Evolutionary conservation across 2,113 vertebrate genomes (phyloP), one percentile per base, ranked within the genome.

Genomic region (Macquaria ambigua): DNA sequence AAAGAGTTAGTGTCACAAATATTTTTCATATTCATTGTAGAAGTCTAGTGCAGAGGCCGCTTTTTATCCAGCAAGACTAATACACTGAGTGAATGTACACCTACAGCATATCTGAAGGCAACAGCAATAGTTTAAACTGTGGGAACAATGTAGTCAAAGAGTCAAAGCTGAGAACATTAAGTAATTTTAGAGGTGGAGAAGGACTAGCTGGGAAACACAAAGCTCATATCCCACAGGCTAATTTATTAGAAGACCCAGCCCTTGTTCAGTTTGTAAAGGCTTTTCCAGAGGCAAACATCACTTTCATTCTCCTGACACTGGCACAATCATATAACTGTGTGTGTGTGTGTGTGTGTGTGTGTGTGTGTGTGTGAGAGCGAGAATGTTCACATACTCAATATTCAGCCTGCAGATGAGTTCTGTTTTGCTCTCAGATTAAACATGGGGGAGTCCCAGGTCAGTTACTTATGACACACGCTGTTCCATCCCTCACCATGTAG

Each of bases 361-460:
- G 63, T 72, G 77, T 66, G 69, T 81, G 81, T 58, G 80, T 64
- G 73, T 55, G 67, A 73, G 83, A 82, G 80, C 55, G 66, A 62
- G 48, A 63, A 78, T 63, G 53, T 85, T 85, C 86, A 81, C 82
- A 91, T 67, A 83, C 81, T 94, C 93, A 92, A 92, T 94, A 92
- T 93, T 94, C 93, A 91, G 90, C 73, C 86, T 70, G 87, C 81
- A 93, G 92, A 95, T 93, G 93, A 94, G 91, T 92, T 91, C 90
- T 83, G 89, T 87, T 93, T 91, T 86, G 91, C 84, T 84, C 91
- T 89, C 81, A 94, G 94, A 95, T 95, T 93, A 95, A 94, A 94
- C 90, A 94, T 88, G 87, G 89, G 83, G 90, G 90, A 90, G 91
- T 95, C 94, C 89, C 93, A 91, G 90, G 92, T 93, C 93, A 94